Evolutionary conservation across 2,888 invertebrate genomes (phyloP).

Genomic region (Tiphia femorata): DNA sequence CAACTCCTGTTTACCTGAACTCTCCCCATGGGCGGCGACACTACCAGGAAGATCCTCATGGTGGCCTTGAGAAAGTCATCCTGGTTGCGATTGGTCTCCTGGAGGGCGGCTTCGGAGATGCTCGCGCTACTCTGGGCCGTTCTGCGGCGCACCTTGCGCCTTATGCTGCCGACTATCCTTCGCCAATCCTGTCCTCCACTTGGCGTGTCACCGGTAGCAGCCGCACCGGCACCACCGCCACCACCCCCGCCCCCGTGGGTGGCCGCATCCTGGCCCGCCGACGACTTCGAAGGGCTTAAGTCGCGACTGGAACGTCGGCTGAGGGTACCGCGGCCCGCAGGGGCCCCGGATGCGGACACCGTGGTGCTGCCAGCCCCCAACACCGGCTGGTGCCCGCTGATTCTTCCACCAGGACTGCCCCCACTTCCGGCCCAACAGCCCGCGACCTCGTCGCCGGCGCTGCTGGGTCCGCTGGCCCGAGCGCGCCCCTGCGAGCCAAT

Average conservation of each 20-base stretch:
- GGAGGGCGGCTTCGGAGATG: constrained; percentile 48
- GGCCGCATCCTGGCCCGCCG: constrained; percentile 39
- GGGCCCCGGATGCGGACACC: constrained; percentile 60
- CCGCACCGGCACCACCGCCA: constrained; percentile 30
- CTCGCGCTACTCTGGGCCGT: constrained; percentile 48
- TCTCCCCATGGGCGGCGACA: constrained; percentile 77
- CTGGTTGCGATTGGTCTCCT: constrained; percentile 67
- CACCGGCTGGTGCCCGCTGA: constrained; percentile 18
- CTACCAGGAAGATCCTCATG: constrained; percentile 81
- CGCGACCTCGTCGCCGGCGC: constrained; percentile 14
- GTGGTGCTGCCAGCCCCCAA: constrained; percentile 49
- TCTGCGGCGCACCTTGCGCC: constrained; percentile 64
- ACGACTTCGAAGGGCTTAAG: constrained; percentile 57
- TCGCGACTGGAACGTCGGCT: constrained; percentile 63
- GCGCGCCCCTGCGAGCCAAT: constrained; percentile 32
- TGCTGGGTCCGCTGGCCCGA: constrained; percentile 23
- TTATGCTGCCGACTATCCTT: constrained; percentile 66
- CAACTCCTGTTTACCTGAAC: constrained; percentile 71
- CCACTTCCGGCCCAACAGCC: constrained; percentile 13
- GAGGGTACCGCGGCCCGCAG: constrained; percentile 51
- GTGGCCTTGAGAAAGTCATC: constrained; percentile 81
- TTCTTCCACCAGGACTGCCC: too few relatives aligned
- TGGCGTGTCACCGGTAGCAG: constrained; percentile 34
- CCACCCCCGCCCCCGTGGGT: constrained; percentile 43
- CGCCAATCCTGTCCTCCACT: constrained; percentile 63